Conservation (phyloP, 2,888 invertebrate genomes). For the Suillia variegata region DNA sequence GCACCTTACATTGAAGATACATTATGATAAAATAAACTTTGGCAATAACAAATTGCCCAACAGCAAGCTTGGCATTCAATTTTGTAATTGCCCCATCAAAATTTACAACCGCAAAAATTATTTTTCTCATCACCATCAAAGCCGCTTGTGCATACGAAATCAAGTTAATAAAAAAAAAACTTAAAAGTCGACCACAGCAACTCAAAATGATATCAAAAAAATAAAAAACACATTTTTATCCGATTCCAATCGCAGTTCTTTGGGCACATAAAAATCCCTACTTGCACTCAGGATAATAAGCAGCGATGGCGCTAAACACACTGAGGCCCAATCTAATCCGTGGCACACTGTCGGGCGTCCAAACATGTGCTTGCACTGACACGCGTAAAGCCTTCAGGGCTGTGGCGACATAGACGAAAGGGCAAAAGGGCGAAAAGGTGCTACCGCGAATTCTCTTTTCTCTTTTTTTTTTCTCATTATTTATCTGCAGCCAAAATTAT, state of each 20-base stretch:
- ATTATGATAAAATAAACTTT: too few species aligned
- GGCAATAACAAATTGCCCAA: too few species aligned
- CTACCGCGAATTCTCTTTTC: too few species aligned
- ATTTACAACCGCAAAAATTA: not conserved
- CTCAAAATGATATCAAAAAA: too few species aligned
- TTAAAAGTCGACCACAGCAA: not conserved
- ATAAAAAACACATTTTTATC: not conserved
- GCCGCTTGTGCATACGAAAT: not conserved
- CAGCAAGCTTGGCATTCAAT: too few species aligned
- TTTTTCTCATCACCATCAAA: conserved; percentile 1
- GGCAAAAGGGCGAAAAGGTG: too few species aligned
- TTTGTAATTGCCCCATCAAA: not conserved
- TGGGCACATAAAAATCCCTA: too few species aligned
- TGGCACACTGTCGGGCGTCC: not conserved
- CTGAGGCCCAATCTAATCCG: not conserved
- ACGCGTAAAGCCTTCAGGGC: not conserved
- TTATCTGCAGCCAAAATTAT: conserved; percentile 19
- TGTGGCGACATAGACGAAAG: too few species aligned
- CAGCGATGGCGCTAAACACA: not conserved
- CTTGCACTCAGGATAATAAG: not conserved
- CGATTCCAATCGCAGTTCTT: too few species aligned
- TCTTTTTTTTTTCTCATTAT: too few species aligned
- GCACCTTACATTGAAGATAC: too few species aligned
- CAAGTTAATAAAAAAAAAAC: not conserved
- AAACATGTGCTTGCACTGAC: not conserved